phyloP scores from a whole-genome alignment of 2,797 vertebrate genomes.

The Dermochelys coriacea region DNA sequence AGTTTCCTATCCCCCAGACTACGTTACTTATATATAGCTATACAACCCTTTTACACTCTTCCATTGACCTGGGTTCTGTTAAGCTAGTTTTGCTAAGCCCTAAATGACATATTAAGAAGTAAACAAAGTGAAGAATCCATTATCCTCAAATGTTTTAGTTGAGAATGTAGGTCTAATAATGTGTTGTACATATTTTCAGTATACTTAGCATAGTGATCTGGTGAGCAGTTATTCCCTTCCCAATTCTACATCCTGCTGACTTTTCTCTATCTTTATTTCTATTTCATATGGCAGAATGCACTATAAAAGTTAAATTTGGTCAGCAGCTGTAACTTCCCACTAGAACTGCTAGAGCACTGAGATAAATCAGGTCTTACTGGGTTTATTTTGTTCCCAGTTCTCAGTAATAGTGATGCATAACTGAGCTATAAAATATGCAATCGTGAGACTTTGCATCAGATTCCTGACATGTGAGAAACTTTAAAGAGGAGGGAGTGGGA shows the following conservation, averaged over 20 bases:
- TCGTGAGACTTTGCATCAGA: background rate
- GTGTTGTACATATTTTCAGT: background rate
- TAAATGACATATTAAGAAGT: background rate
- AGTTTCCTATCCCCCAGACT: too few relatives aligned
- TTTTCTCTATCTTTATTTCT: accelerated
- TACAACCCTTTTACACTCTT: background rate
- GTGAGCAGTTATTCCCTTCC: background rate
- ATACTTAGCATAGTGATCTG: background rate
- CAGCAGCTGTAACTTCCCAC: background rate
- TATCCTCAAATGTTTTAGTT: background rate
- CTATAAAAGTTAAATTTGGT: background rate
- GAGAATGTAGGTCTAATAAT: background rate
- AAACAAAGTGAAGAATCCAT: background rate
- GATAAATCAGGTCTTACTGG: background rate
- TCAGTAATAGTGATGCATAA: background rate
- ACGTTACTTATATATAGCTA: too few relatives aligned
- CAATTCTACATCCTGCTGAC: background rate
- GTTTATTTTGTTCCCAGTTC: background rate
- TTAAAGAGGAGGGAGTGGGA: background rate
- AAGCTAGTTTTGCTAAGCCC: background rate
- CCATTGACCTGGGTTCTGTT: background rate
- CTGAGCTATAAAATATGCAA: background rate
- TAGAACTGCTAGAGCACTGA: background rate
- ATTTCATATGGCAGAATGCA: background rate
- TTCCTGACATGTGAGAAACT: background rate